Percentiles rank a stretch among this genome's conserved stretches.
These are phyloP conservation scores for Cyanoderma ruficeps DNA, from an alignment of 2,113 vertebrate genomes.

Conservation along the genomic window DNA sequence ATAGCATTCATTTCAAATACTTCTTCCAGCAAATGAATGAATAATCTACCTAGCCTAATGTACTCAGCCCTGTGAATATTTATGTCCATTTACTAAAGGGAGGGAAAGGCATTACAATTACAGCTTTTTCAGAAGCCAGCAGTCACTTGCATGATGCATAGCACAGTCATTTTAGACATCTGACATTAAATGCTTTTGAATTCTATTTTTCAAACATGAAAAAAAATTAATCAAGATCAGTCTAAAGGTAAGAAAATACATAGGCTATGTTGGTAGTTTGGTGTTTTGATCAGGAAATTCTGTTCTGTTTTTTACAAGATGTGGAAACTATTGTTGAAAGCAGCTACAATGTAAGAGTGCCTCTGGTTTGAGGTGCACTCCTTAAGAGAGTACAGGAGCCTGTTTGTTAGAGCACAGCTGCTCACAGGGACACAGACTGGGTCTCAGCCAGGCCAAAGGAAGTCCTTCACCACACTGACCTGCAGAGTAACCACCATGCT, in stretches of 20 bases:
- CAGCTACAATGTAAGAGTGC: not conserved
- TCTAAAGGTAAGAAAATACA: not conserved
- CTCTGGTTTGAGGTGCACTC: not conserved
- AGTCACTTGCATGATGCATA: not conserved
- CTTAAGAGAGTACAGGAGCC: not conserved
- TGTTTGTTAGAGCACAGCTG: not conserved
- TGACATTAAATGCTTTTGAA: not conserved
- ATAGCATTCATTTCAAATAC: not conserved
- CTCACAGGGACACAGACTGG: rapidly evolving
- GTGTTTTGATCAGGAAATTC: not conserved
- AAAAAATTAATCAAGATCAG: not conserved
- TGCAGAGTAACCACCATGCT: not conserved
- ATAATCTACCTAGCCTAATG: not conserved
- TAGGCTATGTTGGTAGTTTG: not conserved
- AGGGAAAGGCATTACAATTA: not conserved
- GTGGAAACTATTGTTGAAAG: not conserved
- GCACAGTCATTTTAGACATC: not conserved
- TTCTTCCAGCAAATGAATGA: not conserved
- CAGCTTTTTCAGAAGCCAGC: not conserved
- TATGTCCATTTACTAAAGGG: not conserved
- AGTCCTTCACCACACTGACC: not conserved
- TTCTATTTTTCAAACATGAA: not conserved
- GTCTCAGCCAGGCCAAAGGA: not conserved
- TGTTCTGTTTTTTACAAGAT: not conserved
- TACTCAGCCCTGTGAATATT: not conserved